Conservation (phyloP, 2,888 invertebrate genomes). For the Metacarcinus magister region DNA sequence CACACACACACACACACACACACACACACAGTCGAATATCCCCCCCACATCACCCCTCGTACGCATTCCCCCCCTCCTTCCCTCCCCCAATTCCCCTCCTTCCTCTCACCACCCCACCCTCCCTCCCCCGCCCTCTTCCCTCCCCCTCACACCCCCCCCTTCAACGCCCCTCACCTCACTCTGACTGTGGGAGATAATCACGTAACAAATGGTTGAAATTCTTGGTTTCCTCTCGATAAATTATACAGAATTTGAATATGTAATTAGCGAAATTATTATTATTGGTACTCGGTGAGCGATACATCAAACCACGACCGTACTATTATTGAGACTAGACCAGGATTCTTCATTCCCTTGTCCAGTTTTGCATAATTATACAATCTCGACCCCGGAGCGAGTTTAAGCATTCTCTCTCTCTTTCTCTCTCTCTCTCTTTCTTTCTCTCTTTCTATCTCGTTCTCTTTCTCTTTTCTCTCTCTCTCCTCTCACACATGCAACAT, state of each 20-base stretch:
- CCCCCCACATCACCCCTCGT: not conserved
- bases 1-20: constrained; percentile 58
- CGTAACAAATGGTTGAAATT: constrained; percentile 64
- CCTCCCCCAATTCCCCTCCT: not conserved
- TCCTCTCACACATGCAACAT: not conserved
- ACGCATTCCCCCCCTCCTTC: not conserved
- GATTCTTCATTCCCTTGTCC: constrained; percentile 56
- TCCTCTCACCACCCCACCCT: not conserved
- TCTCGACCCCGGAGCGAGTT: constrained; percentile 48
- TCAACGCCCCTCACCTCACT: not conserved
- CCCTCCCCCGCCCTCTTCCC: not conserved
- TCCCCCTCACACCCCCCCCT: not conserved
- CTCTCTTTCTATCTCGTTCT: not conserved
- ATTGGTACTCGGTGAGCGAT: constrained; percentile 60
- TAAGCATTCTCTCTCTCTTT: constrained; percentile 43
- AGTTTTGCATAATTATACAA: constrained; percentile 67
- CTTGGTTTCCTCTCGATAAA: constrained; percentile 67
- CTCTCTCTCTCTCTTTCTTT: constrained; percentile 47
- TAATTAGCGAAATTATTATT: constrained; percentile 72
- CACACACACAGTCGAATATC: constrained; percentile 54
- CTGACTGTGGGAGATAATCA: constrained; percentile 60
- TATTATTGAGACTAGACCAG: constrained; percentile 57
- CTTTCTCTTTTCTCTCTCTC: constrained; percentile 49
- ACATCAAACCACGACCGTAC: constrained; percentile 53
- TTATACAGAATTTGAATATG: constrained; percentile 72